Evolutionary conservation across 2,113 vertebrate genomes (phyloP).

Genomic region (Ursus arctos): DNA sequence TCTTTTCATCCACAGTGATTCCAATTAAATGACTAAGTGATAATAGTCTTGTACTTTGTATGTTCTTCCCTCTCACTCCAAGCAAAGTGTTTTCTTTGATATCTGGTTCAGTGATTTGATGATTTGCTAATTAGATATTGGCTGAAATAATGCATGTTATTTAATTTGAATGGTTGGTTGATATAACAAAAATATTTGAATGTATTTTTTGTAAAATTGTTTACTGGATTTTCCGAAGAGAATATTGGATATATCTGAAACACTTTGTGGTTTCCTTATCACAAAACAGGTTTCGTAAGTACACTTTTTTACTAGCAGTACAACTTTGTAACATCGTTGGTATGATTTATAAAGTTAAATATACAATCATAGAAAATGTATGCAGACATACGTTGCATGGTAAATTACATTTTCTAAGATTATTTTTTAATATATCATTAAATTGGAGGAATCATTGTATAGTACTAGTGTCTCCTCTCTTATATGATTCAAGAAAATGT

Average conservation of each 20-base stretch:
- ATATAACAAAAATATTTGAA: not conserved
- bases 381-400: not conserved
- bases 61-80: not conserved
- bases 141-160: not conserved
- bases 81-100: not conserved
- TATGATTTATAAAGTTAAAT: not conserved
- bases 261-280: not conserved
- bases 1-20: not conserved
- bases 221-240: not conserved
- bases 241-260: not conserved
- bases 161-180: not conserved
- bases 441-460: not conserved
- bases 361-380: not conserved
- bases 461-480: not conserved
- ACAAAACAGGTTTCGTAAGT: not conserved
- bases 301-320: not conserved
- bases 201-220: not conserved
- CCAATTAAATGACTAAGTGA: not conserved
- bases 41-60: not conserved
- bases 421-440: not conserved
- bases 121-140: not conserved
- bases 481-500: conserved; percentile 4
- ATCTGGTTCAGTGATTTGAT: not conserved
- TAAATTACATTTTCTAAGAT: not conserved
- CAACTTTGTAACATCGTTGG: not conserved